Base-by-base conservation (phyloP, 2,888 invertebrate genomes). In the Idaea straminata region DNA sequence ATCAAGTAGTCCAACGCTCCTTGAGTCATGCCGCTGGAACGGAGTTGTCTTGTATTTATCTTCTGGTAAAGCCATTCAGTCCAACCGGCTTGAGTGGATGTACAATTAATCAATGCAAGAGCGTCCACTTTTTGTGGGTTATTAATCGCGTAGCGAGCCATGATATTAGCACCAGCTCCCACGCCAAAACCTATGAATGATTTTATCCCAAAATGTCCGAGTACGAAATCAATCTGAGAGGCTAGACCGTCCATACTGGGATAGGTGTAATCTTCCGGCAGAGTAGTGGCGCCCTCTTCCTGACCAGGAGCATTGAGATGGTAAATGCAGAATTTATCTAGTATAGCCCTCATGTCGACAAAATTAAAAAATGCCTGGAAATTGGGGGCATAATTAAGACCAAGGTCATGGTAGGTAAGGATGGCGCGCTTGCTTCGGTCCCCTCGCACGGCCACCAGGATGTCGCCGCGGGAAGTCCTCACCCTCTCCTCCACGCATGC, bases 11-110 rank as follows among this genome's bases (percentile, higher is more conserved):
- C 98, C 72, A 98, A 93, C 5, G 98, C 98, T 65, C 98, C 96
- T 84, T 98, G 97, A 63, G 98, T 98, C 97, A 98, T 97, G 64
- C 98, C 98, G 83, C 96, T 97, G 34, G 97, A 96, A 74, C 97
- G 95, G 73, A 98, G 93, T 90, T 98, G 96, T 75, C 97, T 94
- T 10, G 97, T 96, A 86, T 98, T 98, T 80, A 99, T 95, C 93
- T 99, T 99, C 92, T 99, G 99, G 87, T 99, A 99, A 60, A 98
- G 98, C 99, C 99, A 99, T 89, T 99, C 99, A 72, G 99, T 97
- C 99, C 99, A 99, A 15, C 99, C 99, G 15, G 99, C 96, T 83
- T 96, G 96, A 68, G 97, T 97, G 35, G 98, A 98, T 7, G 97
- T 96, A 83, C 98, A 98, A 87, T 99, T 99, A 77, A 99, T 95